Conservation (phyloP, 2,113 vertebrate genomes). For the Larimichthys polyactis region DNA sequence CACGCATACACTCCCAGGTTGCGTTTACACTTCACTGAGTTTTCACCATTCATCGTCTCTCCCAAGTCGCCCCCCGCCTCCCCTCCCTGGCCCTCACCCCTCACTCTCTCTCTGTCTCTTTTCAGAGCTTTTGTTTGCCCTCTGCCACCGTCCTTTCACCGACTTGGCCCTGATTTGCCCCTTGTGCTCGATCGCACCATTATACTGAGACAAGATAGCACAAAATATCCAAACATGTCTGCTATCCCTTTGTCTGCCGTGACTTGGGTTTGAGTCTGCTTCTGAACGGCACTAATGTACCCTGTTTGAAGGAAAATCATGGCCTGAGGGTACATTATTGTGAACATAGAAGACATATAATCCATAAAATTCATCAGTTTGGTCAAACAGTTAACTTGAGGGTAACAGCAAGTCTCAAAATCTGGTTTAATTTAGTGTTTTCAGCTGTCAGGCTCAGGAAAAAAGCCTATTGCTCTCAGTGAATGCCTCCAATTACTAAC, state of each 20-base stretch:
- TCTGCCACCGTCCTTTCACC: constrained; percentile 92
- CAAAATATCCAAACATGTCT: constrained; percentile 77
- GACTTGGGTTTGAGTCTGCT: constrained; percentile 15
- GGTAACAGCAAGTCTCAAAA: neutral
- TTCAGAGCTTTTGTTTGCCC: constrained; percentile 94
- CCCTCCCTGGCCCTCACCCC: constrained; percentile 42
- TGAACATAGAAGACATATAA: neutral
- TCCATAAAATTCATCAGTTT: neutral
- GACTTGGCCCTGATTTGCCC: constrained; percentile 90
- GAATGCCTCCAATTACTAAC: neutral
- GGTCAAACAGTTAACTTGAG: neutral
- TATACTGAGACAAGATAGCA: constrained; percentile 78
- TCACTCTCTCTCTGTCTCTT: constrained; percentile 85
- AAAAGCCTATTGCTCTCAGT: neutral
- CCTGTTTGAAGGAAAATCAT: constrained; percentile 1
- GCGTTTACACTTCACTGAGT: constrained; percentile 97
- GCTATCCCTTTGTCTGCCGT: constrained; percentile 64
- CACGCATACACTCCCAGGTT: constrained; percentile 85
- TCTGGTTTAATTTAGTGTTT: neutral
- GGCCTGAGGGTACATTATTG: neutral
- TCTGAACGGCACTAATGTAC: neutral
- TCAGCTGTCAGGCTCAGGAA: neutral
- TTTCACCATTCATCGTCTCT: constrained; percentile 93
- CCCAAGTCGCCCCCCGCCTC: constrained; percentile 81
- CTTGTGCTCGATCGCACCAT: constrained; percentile 82